These are phyloP conservation scores for Callionymus lyra DNA, from an alignment of 2,113 vertebrate genomes.

Conservation along the genomic window DNA sequence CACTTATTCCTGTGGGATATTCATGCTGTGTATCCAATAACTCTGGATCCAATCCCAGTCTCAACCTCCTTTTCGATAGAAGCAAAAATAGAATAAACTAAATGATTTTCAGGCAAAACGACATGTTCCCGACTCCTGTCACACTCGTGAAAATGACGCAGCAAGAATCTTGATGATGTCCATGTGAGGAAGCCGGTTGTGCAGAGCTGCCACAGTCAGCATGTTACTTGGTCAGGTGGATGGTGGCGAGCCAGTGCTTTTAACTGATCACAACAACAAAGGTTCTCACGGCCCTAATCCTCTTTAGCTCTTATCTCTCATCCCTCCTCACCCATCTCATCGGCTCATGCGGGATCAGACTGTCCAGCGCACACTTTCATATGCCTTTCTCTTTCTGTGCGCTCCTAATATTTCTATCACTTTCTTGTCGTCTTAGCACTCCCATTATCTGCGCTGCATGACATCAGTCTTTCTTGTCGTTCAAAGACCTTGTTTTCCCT, in stretches of 20 bases:
- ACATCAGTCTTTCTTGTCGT: not conserved
- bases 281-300: slow-evolving; percentile 65
- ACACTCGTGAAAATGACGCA: too few species aligned
- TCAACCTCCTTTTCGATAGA: too few species aligned
- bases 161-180: too few species aligned
- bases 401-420: slow-evolving; percentile 35
- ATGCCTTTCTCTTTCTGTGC: slow-evolving; percentile 40
- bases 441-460: slow-evolving; percentile 20
- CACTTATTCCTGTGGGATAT: too few species aligned
- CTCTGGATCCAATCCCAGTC: too few species aligned
- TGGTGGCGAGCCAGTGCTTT: slow-evolving; percentile 45
- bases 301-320: slow-evolving; percentile 58
- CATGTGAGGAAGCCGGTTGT: not conserved
- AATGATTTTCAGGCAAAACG: not conserved
- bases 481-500: slow-evolving; percentile 5
- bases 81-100: too few species aligned
- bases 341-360: slow-evolving; percentile 55
- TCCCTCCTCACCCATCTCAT: slow-evolving; percentile 51
- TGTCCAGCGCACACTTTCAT: slow-evolving; percentile 42
- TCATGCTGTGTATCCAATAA: too few species aligned
- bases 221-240: slow-evolving; percentile 52
- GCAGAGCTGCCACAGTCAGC: slow-evolving; percentile 33
- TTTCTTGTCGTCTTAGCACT: slow-evolving; percentile 31
- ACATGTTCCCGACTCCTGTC: slow-evolving; percentile 1
- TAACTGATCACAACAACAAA: slow-evolving; percentile 64